Conservation (phyloP, 1,140 invertebrate genomes). For the Pachypeltis micranthus region DNA sequence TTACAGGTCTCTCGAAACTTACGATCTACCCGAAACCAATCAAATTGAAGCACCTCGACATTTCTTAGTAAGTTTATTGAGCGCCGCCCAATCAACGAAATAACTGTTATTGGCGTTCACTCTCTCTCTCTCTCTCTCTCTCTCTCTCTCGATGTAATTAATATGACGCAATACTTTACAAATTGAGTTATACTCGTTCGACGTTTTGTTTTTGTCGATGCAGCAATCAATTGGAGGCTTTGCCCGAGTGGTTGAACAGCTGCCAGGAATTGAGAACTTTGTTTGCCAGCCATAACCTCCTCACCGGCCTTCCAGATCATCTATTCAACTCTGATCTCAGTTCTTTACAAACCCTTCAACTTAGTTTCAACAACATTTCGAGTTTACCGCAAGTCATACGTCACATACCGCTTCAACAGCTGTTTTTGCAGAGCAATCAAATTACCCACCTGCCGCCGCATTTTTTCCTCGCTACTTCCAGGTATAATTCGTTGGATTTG, state of each 20-base stretch:
- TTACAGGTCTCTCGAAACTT: slow-evolving; percentile 53
- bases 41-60: slow-evolving; percentile 58
- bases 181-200: too few relatives aligned
- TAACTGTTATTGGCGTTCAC: too few relatives aligned
- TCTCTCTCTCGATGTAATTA: too few relatives aligned
- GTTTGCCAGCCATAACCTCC: slow-evolving; percentile 59
- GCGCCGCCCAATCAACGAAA: too few relatives aligned
- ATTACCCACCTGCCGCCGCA: slow-evolving; percentile 57
- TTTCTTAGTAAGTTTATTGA: slow-evolving; percentile 51
- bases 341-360: slow-evolving; percentile 53
- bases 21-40: slow-evolving; percentile 49
- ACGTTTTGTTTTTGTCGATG: slow-evolving; percentile 11
- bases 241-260: slow-evolving; percentile 67
- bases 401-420: slow-evolving; percentile 46
- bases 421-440: slow-evolving; percentile 65
- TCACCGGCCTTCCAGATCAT: slow-evolving; percentile 55
- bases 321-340: slow-evolving; percentile 58
- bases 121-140: too few relatives aligned
- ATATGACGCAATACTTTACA: too few relatives aligned
- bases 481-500: slow-evolving; percentile 29
- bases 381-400: slow-evolving; percentile 55
- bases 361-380: slow-evolving; percentile 62
- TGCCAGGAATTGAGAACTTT: slow-evolving; percentile 57
- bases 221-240: slow-evolving; percentile 54
- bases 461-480: slow-evolving; percentile 57